phyloP scores from a whole-genome alignment of 2,888 invertebrate genomes.

The Dendrolimus pini region DNA sequence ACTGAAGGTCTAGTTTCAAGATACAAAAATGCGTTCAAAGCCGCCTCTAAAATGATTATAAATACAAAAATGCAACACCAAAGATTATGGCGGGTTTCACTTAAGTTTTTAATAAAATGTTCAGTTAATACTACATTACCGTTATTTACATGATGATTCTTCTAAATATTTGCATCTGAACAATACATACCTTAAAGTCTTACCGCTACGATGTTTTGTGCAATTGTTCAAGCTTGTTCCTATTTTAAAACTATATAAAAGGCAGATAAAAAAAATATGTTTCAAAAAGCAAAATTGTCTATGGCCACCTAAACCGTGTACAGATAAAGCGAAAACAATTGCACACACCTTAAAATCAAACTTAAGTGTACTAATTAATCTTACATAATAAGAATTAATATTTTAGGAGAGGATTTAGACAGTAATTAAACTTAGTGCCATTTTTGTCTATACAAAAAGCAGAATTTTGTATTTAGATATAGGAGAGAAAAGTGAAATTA shows the following conservation, averaged over 20 bases:
- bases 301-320: conserved; percentile 34
- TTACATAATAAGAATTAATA: conserved; percentile 42
- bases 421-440: conserved; percentile 59
- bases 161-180: conserved; percentile 76
- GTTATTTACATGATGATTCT: conserved; percentile 71
- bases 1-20: too few relatives aligned
- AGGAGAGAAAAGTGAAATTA: conserved; percentile 23
- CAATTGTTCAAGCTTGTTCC: conserved; percentile 58
- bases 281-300: conserved; percentile 20
- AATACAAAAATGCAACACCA: conserved; percentile 59
- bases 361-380: conserved; percentile 55
- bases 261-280: conserved; percentile 11
- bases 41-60: conserved; percentile 40
- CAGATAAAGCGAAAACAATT: conserved; percentile 59
- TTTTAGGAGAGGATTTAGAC: conserved; percentile 68
- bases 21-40: conserved; percentile 20
- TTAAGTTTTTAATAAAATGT: conserved; percentile 15
- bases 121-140: conserved; percentile 46
- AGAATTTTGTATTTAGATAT: conserved; percentile 18
- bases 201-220: conserved; percentile 59
- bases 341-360: conserved; percentile 53
- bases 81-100: conserved; percentile 36
- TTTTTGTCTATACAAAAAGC: conserved; percentile 21
- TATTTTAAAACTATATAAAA: conserved; percentile 15
- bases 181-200: conserved; percentile 74